These are phyloP conservation scores for Planococcus citri DNA, from an alignment of 1,140 invertebrate species.

Conservation along the genomic window DNA sequence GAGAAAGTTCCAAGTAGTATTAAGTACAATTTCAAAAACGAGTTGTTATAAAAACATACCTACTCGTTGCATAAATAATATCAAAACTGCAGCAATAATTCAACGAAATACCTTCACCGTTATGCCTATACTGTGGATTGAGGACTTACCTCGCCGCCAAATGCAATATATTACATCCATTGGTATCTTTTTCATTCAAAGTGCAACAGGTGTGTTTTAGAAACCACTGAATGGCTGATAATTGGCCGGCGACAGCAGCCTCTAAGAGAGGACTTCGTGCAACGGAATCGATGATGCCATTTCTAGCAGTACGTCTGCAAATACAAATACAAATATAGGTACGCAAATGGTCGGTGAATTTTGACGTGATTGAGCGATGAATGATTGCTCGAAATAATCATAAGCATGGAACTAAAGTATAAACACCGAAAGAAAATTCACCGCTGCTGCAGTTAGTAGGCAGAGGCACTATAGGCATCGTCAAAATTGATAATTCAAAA, in stretches of 20 bases:
- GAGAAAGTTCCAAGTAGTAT: background rate
- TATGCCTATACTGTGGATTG: background rate
- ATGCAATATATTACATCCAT: background rate
- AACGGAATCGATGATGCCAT: background rate
- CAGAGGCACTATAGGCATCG: no score
- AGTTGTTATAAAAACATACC: background rate
- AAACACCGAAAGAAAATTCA: no score
- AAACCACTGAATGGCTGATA: background rate
- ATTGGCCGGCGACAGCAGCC: background rate
- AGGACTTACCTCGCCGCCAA: background rate
- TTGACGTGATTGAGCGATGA: background rate
- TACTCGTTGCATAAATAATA: background rate
- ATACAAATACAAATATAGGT: no score
- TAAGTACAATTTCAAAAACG: background rate
- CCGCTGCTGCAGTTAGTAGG: no score
- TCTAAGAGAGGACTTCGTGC: background rate
- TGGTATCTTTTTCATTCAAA: background rate
- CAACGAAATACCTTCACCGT: no score
- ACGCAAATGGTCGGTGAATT: no score
- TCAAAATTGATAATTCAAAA: no score
- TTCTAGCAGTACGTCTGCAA: background rate
- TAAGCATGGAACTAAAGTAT: no score
- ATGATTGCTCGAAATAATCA: background rate
- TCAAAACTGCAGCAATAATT: no score
- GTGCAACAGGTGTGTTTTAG: background rate